Percentiles rank a stretch among this genome's conserved stretches.
phyloP scores from a whole-genome alignment of 2,113 vertebrate genomes.

The Pithys albifrons region DNA sequence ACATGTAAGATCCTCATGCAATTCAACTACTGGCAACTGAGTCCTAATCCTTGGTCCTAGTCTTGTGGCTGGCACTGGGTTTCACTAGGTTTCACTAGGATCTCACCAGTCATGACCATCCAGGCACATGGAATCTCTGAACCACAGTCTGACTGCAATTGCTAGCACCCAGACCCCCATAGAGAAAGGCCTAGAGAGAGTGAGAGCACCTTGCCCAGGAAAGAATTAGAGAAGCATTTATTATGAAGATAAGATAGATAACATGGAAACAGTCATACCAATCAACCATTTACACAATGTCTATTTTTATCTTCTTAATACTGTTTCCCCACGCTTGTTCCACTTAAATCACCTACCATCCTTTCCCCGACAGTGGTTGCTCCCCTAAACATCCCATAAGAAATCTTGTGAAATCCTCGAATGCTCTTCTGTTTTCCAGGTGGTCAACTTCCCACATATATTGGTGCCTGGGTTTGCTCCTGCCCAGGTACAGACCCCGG shows the following conservation, averaged over 20 bases:
- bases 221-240: neutral
- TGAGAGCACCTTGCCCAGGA: neutral
- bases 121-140: rapidly evolving
- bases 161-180: neutral
- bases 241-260: neutral
- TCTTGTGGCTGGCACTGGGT: too few relatives aligned
- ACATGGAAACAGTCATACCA: neutral
- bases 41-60: neutral
- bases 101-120: neutral
- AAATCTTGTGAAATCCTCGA: neutral
- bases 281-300: neutral
- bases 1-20: rapidly evolving
- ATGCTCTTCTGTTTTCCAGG: neutral
- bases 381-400: neutral
- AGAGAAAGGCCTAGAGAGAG: neutral
- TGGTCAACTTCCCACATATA: neutral
- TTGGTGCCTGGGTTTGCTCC: neutral
- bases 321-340: neutral
- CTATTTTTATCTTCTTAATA: neutral
- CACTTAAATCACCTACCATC: neutral
- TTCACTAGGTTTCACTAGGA: neutral
- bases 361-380: neutral
- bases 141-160: neutral
- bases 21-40: neutral
- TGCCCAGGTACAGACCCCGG: neutral